A percentile compares a stretch with the other conserved stretches of the same genome.
Conservation (phyloP, 2,113 vertebrate genomes). For the Myotis lucifugus region DNA sequence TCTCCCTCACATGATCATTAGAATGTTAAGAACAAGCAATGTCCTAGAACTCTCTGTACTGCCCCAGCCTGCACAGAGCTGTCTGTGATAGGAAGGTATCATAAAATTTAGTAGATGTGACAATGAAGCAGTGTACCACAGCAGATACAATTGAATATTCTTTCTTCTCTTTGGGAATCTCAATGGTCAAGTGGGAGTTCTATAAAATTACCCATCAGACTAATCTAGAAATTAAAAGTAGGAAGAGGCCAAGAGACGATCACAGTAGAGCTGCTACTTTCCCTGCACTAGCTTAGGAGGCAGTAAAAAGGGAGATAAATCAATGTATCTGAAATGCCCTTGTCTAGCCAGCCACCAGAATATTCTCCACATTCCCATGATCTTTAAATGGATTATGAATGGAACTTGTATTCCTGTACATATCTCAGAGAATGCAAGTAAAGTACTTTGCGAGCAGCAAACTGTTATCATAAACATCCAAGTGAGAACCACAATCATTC, state of each 20-base stretch:
- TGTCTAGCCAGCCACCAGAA: background rate
- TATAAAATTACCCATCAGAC: background rate
- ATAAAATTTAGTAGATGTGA: background rate
- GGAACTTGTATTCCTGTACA: background rate
- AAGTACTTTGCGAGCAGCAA: background rate
- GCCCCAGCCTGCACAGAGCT: background rate
- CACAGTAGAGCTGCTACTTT: background rate
- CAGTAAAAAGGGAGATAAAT: background rate
- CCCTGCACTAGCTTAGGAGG: background rate
- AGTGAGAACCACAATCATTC: background rate
- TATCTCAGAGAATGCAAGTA: background rate
- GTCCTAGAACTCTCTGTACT: background rate
- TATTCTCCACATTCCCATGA: background rate
- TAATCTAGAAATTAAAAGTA: background rate
- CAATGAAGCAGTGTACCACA: background rate
- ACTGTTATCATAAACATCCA: background rate
- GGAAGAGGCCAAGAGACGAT: background rate
- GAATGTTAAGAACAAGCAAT: slow-evolving; percentile 2
- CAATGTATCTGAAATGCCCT: background rate
- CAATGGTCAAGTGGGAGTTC: background rate
- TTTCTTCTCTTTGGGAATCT: slow-evolving; percentile 3
- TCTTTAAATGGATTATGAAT: background rate
- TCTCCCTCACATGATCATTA: background rate
- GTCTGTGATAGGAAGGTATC: background rate
- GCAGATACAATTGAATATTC: background rate